These are phyloP conservation scores for Plebejus anna DNA, from an alignment of 2,888 invertebrate species.

Conservation along the genomic window DNA sequence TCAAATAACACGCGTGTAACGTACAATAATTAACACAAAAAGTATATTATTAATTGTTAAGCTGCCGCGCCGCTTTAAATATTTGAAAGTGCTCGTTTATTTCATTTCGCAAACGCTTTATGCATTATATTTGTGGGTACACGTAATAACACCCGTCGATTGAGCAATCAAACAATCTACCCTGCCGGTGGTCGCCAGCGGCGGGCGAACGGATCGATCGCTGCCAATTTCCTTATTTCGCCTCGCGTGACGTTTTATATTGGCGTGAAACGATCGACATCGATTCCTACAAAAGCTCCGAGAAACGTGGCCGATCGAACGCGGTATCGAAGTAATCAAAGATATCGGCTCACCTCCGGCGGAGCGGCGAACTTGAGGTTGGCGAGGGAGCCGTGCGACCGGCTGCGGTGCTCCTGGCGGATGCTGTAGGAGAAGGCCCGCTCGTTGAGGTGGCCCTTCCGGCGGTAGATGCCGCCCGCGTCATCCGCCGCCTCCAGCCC, in stretches of 20 bases:
- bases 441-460: conserved; percentile 95
- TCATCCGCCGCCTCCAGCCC: conserved; percentile 83
- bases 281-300: not conserved
- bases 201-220: not conserved
- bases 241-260: conserved; percentile 11
- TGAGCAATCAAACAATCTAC: not conserved
- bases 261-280: conserved; percentile 5
- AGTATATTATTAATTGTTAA: conserved; percentile 19
- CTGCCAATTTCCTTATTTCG: conserved; percentile 11
- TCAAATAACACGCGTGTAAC: conserved; percentile 25
- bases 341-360: conserved; percentile 64
- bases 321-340: conserved; percentile 14
- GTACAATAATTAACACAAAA: conserved; percentile 27
- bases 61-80: conserved; percentile 16
- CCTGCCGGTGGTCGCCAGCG: not conserved
- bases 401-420: conserved; percentile 94
- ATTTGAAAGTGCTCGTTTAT: conserved; percentile 20
- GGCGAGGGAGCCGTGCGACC: conserved; percentile 94
- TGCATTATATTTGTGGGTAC: not conserved
- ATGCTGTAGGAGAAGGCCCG: conserved; percentile 96
- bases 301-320: not conserved
- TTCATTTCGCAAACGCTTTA: conserved; percentile 2
- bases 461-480: conserved; percentile 88
- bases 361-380: conserved; percentile 94
- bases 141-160: not conserved